Percentiles rank a stretch among this genome's conserved stretches.
These are phyloP conservation scores for Sinonovacula constricta DNA, from an alignment of 1,140 invertebrate genomes.

Conservation along the genomic window DNA sequence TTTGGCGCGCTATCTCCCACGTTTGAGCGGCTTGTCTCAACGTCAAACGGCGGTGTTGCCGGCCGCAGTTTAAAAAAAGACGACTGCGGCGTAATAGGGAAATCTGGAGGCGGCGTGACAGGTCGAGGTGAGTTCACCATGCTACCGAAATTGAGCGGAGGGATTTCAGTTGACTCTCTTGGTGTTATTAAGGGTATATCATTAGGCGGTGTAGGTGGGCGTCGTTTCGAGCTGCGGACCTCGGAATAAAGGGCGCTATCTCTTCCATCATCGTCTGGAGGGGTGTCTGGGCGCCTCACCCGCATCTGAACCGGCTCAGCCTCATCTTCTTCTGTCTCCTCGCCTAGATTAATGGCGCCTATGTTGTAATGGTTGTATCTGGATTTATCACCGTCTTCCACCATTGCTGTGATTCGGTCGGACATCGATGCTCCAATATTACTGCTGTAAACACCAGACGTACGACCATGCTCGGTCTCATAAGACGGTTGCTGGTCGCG, in stretches of 20 bases:
- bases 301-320: conserved; percentile 25
- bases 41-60: conserved; percentile 27
- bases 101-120: conserved; percentile 12
- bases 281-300: conserved; percentile 32
- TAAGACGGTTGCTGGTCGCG: background rate
- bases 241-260: conserved; percentile 21
- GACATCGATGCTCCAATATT: conserved; percentile 38
- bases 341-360: conserved; percentile 30
- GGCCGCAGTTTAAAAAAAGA: background rate
- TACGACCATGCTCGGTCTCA: conserved; percentile 29
- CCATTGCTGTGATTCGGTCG: conserved; percentile 32
- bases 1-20: background rate
- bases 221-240: conserved; percentile 18
- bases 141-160: conserved; percentile 26
- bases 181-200: conserved; percentile 40
- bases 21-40: conserved; percentile 6
- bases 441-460: background rate
- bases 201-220: conserved; percentile 31
- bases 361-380: conserved; percentile 33
- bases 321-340: conserved; percentile 26
- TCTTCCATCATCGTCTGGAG: conserved; percentile 10
- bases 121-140: conserved; percentile 33
- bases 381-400: conserved; percentile 43
- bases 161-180: conserved; percentile 42
- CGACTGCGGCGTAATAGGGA: conserved; percentile 13